Percentiles rank a stretch among this genome's conserved stretches.
Evolutionary conservation across 2,113 vertebrate species (phyloP).

Genomic region (Cervus canadensis): DNA sequence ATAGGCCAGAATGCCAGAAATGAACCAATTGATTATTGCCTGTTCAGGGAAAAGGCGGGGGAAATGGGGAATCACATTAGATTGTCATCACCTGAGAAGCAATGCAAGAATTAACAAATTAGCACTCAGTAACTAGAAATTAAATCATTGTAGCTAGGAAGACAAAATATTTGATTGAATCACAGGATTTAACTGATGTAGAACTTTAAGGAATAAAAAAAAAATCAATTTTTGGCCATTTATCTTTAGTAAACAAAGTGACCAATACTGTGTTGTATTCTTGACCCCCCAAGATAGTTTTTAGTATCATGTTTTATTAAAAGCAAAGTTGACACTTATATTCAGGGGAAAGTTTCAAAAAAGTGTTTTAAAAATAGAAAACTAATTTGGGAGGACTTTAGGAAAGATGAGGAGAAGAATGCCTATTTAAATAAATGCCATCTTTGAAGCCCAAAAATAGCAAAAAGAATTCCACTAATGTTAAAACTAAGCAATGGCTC

Average conservation of each 20-base stretch:
- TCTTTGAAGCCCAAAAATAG: background rate
- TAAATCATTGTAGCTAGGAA: background rate
- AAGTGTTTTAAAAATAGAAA: background rate
- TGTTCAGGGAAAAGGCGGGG: background rate
- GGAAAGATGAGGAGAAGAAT: background rate
- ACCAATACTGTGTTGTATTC: background rate
- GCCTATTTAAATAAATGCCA: background rate
- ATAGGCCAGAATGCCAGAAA: background rate
- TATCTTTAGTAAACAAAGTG: background rate
- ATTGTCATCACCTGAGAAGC: background rate
- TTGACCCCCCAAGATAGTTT: background rate
- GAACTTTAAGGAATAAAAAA: background rate
- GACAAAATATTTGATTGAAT: background rate
- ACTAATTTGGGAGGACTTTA: background rate
- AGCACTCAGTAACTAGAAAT: background rate
- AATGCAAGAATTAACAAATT: background rate
- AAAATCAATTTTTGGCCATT: background rate
- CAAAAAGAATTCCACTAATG: background rate
- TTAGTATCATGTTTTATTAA: background rate
- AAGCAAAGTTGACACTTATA: background rate
- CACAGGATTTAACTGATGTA: background rate
- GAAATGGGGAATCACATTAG: background rate
- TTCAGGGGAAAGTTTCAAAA: background rate
- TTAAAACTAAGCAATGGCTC: background rate
- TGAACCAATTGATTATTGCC: background rate